phyloP scores from a whole-genome alignment of 2,113 vertebrate genomes.

The Cyphotilapia sp. region DNA sequence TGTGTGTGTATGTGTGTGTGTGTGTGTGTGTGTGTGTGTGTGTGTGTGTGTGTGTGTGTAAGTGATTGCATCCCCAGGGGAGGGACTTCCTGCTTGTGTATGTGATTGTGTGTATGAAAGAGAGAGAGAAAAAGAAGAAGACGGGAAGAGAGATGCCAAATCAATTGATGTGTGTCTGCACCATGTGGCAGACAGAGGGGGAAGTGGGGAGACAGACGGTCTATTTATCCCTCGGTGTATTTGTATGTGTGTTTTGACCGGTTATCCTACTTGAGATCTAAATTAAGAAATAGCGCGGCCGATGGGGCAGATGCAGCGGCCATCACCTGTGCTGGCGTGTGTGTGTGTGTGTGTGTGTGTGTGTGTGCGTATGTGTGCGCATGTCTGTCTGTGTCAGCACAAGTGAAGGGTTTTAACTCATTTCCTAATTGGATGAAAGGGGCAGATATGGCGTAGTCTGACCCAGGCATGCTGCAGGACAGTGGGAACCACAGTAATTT shows the following conservation, averaged over 20 bases:
- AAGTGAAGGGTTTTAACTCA: constrained; percentile 59
- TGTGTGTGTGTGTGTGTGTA: not conserved
- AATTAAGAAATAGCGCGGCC: constrained; percentile 68
- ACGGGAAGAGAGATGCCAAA: constrained; percentile 52
- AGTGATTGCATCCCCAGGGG: not conserved
- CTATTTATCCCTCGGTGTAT: constrained; percentile 63
- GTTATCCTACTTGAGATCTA: constrained; percentile 73
- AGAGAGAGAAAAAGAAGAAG: not conserved
- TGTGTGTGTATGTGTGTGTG: not conserved
- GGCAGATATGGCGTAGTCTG: constrained; percentile 47
- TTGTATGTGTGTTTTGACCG: constrained; percentile 65
- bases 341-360: no score
- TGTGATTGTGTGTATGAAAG: constrained; percentile 34
- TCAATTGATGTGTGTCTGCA: constrained; percentile 66
- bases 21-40: not conserved
- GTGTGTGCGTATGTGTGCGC: not conserved
- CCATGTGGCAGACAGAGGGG: constrained; percentile 53
- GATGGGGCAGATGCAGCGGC: constrained; percentile 55
- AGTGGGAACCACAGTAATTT: constrained; percentile 57
- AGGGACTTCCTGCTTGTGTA: constrained; percentile 10
- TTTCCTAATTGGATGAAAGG: constrained; percentile 72
- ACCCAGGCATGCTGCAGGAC: constrained; percentile 55
- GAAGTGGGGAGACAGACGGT: constrained; percentile 40
- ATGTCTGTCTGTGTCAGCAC: constrained; percentile 39
- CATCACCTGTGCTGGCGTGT: not conserved